Evolutionary conservation across 2,888 invertebrate genomes (phyloP).

Genomic region (Digitonthophagus gazella): DNA sequence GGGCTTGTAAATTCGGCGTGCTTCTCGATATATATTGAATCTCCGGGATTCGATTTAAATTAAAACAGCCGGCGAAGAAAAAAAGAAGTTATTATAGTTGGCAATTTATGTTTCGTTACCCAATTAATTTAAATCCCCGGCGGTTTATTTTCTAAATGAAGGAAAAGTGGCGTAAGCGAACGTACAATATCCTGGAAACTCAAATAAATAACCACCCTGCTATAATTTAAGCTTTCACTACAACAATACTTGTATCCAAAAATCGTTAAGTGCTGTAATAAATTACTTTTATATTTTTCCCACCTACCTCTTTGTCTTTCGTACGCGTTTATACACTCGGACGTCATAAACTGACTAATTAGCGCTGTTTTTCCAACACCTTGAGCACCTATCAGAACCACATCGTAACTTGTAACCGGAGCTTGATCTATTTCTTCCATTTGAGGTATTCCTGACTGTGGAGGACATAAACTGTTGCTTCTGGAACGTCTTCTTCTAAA

Average conservation of each 20-base stretch:
- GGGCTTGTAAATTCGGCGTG: not conserved
- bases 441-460: slow-evolving; percentile 39
- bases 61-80: not conserved
- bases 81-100: not conserved
- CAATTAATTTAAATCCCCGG: not conserved
- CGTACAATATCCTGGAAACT: not conserved
- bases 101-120: not conserved
- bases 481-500: slow-evolving; percentile 81
- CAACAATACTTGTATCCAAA: too few species aligned
- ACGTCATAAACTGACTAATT: slow-evolving; percentile 87
- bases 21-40: not conserved
- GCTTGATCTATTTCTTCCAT: slow-evolving; percentile 56
- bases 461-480: slow-evolving; percentile 77
- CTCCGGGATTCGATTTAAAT: too few species aligned
- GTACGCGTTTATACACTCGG: slow-evolving; percentile 91
- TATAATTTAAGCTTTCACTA: too few species aligned
- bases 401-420: slow-evolving; percentile 56
- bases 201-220: not conserved
- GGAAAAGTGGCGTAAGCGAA: not conserved
- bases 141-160: not conserved
- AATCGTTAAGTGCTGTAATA: not conserved
- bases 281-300: not conserved
- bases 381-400: slow-evolving; percentile 75
- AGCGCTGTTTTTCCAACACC: slow-evolving; percentile 85
- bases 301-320: slow-evolving; percentile 77